phyloP scores from a whole-genome alignment of 2,797 vertebrate species.

The Centropyge bicolor region DNA sequence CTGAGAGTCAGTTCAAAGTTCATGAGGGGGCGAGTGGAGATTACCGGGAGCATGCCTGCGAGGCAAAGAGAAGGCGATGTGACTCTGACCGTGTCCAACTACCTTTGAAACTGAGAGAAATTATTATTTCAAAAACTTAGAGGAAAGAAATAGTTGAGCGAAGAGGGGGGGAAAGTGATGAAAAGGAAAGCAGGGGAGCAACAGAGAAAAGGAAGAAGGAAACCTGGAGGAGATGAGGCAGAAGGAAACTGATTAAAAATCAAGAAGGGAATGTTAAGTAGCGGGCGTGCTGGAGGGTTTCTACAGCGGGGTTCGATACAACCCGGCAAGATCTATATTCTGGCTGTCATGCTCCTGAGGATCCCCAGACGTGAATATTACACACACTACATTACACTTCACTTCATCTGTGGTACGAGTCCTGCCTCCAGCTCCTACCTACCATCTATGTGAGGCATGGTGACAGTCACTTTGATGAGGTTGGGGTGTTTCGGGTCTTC shows the following conservation, averaged over 20 bases:
- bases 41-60: slow-evolving; percentile 92
- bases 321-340: slow-evolving; percentile 67
- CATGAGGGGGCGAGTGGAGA: slow-evolving; percentile 92
- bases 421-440: slow-evolving; percentile 67
- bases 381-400: slow-evolving; percentile 68
- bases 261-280: slow-evolving; percentile 69
- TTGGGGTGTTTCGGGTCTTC: slow-evolving; percentile 91
- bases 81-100: slow-evolving; percentile 2
- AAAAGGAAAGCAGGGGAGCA: slow-evolving; percentile 26
- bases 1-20: slow-evolving; percentile 96
- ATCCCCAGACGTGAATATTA: slow-evolving; percentile 69
- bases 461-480: slow-evolving; percentile 94
- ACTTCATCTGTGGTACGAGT: slow-evolving; percentile 54
- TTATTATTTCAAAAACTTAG: slow-evolving; percentile 20
- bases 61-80: slow-evolving; percentile 20
- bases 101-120: slow-evolving; percentile 26
- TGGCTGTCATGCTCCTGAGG: slow-evolving; percentile 63
- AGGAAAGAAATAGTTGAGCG: slow-evolving; percentile 35
- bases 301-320: slow-evolving; percentile 48
- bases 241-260: slow-evolving; percentile 74
- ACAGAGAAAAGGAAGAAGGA: slow-evolving; percentile 19
- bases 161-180: background rate
- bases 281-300: slow-evolving; percentile 55
- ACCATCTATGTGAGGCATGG: slow-evolving; percentile 96
- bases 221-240: slow-evolving; percentile 52